Evolutionary conservation across 2,797 vertebrate genomes (phyloP).

Genomic region (Pseudotriccus pelzelni): DNA sequence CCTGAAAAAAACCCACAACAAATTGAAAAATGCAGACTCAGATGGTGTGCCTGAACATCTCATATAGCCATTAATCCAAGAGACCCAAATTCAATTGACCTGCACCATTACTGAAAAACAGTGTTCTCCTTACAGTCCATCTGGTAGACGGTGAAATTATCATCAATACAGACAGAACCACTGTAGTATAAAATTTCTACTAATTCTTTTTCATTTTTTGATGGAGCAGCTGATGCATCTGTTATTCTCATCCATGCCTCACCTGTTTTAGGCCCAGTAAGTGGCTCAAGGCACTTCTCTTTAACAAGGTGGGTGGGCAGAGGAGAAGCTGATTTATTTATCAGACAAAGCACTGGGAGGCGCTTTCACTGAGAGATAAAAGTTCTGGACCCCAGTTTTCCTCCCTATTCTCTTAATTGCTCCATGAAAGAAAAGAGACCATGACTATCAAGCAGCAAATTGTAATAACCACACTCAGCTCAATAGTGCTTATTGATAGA

Average conservation of each 20-base stretch:
- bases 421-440: not conserved
- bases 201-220: not conserved
- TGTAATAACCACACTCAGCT: not conserved
- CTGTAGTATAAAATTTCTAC: not conserved
- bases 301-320: not conserved
- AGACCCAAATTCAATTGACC: constrained; percentile 48
- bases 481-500: not conserved
- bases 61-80: not conserved
- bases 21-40: constrained; percentile 53
- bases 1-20: constrained; percentile 36
- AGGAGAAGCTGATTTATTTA: not conserved
- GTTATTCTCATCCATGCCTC: not conserved
- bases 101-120: not conserved
- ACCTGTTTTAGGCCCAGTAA: not conserved
- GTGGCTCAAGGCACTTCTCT: not conserved
- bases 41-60: constrained; percentile 48
- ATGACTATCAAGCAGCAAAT: not conserved
- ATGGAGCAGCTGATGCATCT: not conserved
- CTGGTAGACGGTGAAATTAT: not conserved
- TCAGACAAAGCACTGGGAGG: not conserved
- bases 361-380: not conserved
- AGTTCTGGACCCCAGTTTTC: not conserved
- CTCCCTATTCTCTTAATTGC: not conserved
- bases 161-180: not conserved
- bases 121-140: not conserved